Conservation (phyloP, 2,113 vertebrate species). For the Ceyx cyanopectus region DNA sequence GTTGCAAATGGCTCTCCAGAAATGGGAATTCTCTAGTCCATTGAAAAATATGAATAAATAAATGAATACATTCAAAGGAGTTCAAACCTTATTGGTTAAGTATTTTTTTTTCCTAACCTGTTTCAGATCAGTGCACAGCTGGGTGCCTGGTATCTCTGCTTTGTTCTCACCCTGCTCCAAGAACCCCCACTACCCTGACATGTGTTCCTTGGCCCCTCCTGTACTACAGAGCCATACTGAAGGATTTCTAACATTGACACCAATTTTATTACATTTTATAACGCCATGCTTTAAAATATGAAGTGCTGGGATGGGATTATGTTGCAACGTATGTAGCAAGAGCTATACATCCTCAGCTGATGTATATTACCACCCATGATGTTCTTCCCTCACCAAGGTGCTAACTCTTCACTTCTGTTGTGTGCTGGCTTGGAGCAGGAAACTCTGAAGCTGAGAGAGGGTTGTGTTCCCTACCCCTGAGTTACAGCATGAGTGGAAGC, state of each 20-base stretch:
- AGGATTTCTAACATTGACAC: background rate
- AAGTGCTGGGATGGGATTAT: background rate
- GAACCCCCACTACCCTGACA: background rate
- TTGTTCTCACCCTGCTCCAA: constrained; percentile 8
- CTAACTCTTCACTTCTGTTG: background rate
- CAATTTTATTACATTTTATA: constrained; percentile 5
- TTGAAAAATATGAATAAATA: background rate
- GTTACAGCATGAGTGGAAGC: background rate
- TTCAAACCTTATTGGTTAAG: background rate
- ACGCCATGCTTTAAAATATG: background rate
- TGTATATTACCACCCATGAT: background rate
- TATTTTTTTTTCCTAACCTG: constrained; percentile 15
- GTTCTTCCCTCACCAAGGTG: background rate
- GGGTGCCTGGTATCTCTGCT: background rate
- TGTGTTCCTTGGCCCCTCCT: background rate
- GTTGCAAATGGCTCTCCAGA: constrained; percentile 14
- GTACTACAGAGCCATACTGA: background rate
- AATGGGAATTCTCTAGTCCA: background rate
- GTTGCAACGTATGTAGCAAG: background rate
- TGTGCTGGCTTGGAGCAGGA: background rate
- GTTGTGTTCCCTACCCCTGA: background rate
- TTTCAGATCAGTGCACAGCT: constrained; percentile 21
- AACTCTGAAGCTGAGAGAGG: background rate
- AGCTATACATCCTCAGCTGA: background rate
- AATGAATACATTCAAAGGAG: background rate